Evolutionary conservation across 2,797 vertebrate species (phyloP), one percentile per base, ranked within the genome.

Genomic region (Vespertilio murinus): DNA sequence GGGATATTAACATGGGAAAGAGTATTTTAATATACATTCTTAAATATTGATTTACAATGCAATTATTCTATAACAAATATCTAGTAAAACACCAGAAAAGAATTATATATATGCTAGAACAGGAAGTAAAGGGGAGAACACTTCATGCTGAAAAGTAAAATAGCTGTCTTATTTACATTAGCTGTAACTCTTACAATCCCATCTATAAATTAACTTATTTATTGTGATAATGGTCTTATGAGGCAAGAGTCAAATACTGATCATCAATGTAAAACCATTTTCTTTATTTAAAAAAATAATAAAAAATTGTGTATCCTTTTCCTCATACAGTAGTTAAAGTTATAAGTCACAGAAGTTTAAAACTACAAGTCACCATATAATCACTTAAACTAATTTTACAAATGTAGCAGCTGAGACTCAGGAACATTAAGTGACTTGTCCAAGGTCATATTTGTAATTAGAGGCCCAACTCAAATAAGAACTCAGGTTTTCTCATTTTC

Each of bases 11-110:
- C 1, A 78, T 28, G 16, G 16, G 28, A 92, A 94, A 89, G 28
- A 52, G 3, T 90, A 83, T 79, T 92, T 84, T 82, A 78, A 79
- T 81, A 83, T 49, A 52, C 5, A 56, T 86, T 79, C 25, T 18
- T 77, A 96, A 95, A 90, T 90, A 78, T 10, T 94, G n/a, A 65
- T 71, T 94, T 73, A 65, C 85, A 73, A 82, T 35, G 56, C 47
- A 84, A 75, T 73, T 79, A 77, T 71, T 89, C 42, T 74, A 20
- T 35, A 81, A 25, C 17, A 91, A 88, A 35, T 88, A 88, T n/a
- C 18, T 93, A 94, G 95, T 52, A 75, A 81, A 94, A 80, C 11
- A 49, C n/a, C 88, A 70, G 33, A 45, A 61, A 5, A 64, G 35
- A 56, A 54, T 17, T 45, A 69, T 33, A 77, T 45, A 67, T 45